Percentiles rank a stretch among this genome's conserved stretches.
These are phyloP conservation scores for Elaphurus davidianus DNA, from an alignment of 2,113 vertebrate genomes.

Conservation along the genomic window DNA sequence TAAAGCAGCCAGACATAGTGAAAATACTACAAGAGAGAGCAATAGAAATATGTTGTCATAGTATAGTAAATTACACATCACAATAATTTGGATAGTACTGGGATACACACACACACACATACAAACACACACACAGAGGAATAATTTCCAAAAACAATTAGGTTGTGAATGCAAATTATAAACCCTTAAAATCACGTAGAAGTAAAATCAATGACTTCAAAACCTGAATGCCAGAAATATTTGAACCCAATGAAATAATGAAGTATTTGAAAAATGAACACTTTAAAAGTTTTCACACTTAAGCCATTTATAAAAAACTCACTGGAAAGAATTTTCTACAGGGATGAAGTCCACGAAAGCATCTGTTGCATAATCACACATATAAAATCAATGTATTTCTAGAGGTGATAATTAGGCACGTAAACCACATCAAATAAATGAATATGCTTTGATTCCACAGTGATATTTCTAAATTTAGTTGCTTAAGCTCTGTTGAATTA, in stretches of 20 bases:
- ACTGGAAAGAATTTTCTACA: neutral
- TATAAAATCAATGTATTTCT: neutral
- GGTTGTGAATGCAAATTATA: neutral
- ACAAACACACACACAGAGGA: neutral
- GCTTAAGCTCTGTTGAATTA: constrained; percentile 9
- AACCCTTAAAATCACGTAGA: neutral
- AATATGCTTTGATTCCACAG: neutral
- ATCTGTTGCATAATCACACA: neutral
- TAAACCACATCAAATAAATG: neutral
- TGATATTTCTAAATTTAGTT: constrained; percentile 40
- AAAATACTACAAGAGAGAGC: neutral
- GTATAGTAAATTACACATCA: neutral
- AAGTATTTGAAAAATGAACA: neutral
- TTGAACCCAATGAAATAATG: neutral
- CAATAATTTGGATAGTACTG: neutral
- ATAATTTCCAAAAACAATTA: neutral
- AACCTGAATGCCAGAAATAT: neutral
- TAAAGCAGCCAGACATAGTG: neutral
- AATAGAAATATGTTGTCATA: neutral
- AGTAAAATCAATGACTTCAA: constrained; percentile 4
- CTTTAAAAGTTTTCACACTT: neutral
- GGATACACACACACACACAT: neutral
- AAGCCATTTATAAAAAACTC: neutral
- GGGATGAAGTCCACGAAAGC: neutral
- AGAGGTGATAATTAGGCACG: constrained; percentile 4